Evolutionary conservation across 2,113 vertebrate species (phyloP).

Genomic region (Corythornis vintsioides): DNA sequence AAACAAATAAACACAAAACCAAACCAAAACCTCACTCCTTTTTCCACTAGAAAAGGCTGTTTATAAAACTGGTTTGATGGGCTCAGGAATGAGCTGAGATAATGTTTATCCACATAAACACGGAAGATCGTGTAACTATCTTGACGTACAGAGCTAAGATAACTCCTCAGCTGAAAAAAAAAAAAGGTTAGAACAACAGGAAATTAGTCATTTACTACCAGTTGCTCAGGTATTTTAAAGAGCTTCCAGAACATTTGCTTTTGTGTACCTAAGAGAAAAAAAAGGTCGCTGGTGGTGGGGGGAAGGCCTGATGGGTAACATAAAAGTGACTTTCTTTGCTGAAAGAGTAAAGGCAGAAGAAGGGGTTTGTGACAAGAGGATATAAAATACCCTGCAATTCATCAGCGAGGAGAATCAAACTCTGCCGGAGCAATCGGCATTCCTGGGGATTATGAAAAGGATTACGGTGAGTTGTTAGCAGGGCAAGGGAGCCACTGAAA

Average conservation of each 20-base stretch:
- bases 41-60: conserved; percentile 1
- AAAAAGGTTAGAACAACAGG: conserved; percentile 57
- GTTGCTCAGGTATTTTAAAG: conserved; percentile 70
- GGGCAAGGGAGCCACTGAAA: conserved; percentile 72
- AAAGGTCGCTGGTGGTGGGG: background rate
- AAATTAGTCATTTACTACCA: conserved; percentile 69
- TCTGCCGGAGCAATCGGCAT: conserved; percentile 53
- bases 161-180: background rate
- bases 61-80: conserved; percentile 40
- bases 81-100: conserved; percentile 34
- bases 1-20: background rate
- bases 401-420: conserved; percentile 70
- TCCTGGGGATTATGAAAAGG: conserved; percentile 75
- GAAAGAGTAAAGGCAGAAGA: conserved; percentile 72
- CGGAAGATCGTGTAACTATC: background rate
- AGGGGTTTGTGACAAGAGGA: conserved; percentile 71
- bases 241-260: conserved; percentile 62
- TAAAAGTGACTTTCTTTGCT: conserved; percentile 70
- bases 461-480: conserved; percentile 75
- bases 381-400: conserved; percentile 76
- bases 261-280: conserved; percentile 57
- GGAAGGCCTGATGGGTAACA: conserved; percentile 44
- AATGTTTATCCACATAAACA: conserved; percentile 36
- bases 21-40: background rate
- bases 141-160: background rate